Evolutionary conservation across 1,140 invertebrate genomes (phyloP), one percentile per base, ranked within the genome.

Genomic region (Papilio dardanus): DNA sequence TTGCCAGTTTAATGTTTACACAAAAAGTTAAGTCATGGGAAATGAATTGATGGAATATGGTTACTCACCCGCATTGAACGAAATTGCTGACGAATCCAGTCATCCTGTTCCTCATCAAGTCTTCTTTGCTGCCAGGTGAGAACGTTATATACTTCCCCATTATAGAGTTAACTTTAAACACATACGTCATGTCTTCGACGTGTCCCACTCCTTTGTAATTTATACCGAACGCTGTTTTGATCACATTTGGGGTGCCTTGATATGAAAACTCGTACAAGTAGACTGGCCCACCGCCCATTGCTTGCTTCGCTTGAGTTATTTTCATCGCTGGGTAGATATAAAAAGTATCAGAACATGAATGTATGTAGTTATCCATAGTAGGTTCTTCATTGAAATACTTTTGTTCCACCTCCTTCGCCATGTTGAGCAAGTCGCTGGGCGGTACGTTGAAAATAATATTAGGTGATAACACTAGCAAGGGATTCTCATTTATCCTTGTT

Each of bases 251-350:
- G 12, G 81, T 78, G 6, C 83, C 77, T 2, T 85, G 68, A 65
- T 89, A 91, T 6, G 86, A 76, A 71, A 88, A 91, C 66, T 85
- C 76, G 71, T 91, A 93, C 31, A 91, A 67, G 71, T 79, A 90
- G 1, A 86, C 82, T 0, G 86, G 82, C 28, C 87, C 84, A 3
- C 84, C 82, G 0, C 76, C 77, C 21, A 71, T 73, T 4, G 46
- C 62, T 12, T 78, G 76, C 67, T 87, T 77, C 28, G 71, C 78
- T n/a, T 85, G 77, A 0, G 86, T 86, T 28, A 88, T 14, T 42
- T 86, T 85, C 12, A 92, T 35, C 1, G 88, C 86, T 4, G 91
- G 89, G 16, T 91, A 90, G 62, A 81, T 69, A 76, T 87, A 91
- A 75, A 77, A 86, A 8, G 74, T 76, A 28, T 92, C 90, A 0